These are phyloP conservation scores for Tinea pellionella DNA, from an alignment of 2,888 invertebrate genomes.

Conservation along the genomic window DNA sequence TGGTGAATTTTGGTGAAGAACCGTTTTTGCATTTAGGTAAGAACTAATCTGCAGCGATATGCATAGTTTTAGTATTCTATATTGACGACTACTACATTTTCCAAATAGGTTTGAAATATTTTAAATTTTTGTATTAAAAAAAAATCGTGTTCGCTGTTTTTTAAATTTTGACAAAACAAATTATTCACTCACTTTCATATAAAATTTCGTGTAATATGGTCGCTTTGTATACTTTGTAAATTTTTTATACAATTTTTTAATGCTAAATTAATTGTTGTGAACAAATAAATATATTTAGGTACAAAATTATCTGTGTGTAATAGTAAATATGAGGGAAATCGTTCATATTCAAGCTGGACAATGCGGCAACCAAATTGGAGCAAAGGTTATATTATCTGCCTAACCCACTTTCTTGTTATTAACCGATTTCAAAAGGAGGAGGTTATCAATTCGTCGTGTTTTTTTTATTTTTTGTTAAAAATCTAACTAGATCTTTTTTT, in stretches of 20 bases:
- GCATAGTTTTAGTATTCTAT: too few species aligned
- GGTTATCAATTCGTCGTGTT: too few species aligned
- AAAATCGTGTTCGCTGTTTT: not conserved
- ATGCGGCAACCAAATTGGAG: constrained; percentile 76
- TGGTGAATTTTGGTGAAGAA: too few species aligned
- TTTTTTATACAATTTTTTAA: constrained; percentile 25
- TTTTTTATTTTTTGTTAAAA: not conserved
- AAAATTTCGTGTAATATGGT: not conserved
- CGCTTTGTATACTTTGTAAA: not conserved
- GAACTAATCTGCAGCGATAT: too few species aligned
- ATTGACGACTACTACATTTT: not conserved
- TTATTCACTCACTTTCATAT: not conserved
- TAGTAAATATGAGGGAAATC: constrained; percentile 78
- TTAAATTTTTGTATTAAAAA: constrained; percentile 2
- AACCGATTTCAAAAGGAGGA: too few species aligned
- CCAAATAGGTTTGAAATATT: constrained; percentile 16
- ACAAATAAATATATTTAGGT: constrained; percentile 17
- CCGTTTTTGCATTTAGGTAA: too few species aligned
- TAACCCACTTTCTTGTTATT: not conserved
- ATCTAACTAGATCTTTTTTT: not conserved
- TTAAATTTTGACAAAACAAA: not conserved
- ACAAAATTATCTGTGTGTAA: constrained; percentile 6
- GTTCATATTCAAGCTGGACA: constrained; percentile 77
- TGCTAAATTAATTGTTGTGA: constrained; percentile 31
- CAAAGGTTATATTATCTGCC: constrained; percentile 70